Percentiles rank a stretch among this genome's conserved stretches.
phyloP scores from a whole-genome alignment of 2,797 vertebrate species.

The Ibycter americanus region DNA sequence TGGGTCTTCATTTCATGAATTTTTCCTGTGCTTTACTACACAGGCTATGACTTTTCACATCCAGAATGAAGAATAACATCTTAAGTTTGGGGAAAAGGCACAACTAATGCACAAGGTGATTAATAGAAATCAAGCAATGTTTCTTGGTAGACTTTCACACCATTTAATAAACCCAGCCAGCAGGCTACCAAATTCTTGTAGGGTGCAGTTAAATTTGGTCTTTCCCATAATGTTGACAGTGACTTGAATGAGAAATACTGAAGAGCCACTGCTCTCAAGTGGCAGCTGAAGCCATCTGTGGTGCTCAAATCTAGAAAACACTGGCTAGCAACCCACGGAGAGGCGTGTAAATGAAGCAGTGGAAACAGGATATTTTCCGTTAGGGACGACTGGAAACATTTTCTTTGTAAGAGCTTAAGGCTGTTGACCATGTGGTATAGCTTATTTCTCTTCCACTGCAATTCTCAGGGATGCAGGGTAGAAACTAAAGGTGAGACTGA shows the following conservation, averaged over 20 bases:
- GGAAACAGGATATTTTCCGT: background rate
- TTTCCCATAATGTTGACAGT: background rate
- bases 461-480: background rate
- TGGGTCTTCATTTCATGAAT: background rate
- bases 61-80: background rate
- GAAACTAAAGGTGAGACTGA: background rate
- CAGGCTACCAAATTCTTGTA: background rate
- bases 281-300: background rate
- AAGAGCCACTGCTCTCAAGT: background rate
- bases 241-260: background rate
- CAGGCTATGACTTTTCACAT: background rate
- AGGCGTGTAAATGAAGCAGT: background rate
- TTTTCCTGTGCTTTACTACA: background rate
- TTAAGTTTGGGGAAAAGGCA: background rate
- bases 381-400: background rate
- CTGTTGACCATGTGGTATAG: background rate
- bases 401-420: background rate
- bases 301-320: background rate
- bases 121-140: background rate
- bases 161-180: background rate
- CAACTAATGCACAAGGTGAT: background rate
- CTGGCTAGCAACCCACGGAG: background rate
- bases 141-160: background rate
- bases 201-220: background rate
- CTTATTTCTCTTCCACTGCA: background rate